Conservation (phyloP, 2,113 vertebrate species). For the Chamaea fasciata region DNA sequence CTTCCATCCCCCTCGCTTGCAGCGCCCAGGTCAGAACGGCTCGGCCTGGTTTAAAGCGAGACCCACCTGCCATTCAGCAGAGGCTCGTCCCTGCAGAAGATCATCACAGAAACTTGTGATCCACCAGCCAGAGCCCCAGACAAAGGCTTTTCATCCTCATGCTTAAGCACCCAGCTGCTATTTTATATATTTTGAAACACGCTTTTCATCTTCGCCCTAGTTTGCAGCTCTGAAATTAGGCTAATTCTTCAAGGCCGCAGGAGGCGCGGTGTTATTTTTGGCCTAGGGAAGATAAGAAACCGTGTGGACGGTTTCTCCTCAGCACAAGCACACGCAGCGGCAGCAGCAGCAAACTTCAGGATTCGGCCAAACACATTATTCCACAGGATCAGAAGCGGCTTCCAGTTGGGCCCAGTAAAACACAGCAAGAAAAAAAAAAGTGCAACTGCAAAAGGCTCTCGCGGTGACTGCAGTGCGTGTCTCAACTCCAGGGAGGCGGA, state of each 20-base stretch:
- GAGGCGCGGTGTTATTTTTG: constrained; percentile 11
- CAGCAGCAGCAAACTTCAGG: not conserved
- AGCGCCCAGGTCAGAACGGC: rapidly evolving
- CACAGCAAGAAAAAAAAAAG: not conserved
- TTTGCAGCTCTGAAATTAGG: not conserved
- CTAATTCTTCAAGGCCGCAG: not conserved
- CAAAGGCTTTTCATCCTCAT: not conserved
- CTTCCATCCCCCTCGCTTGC: not conserved
- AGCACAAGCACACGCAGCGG: not conserved
- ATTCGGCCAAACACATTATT: not conserved
- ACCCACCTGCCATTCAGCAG: not conserved
- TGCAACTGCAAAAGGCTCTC: not conserved
- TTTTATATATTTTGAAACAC: not conserved
- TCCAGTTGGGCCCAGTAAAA: not conserved
- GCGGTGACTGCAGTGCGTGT: rapidly evolving
- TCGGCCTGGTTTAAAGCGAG: rapidly evolving
- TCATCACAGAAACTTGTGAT: not conserved
- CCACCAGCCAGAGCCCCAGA: not conserved
- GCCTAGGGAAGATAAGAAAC: constrained; percentile 5
- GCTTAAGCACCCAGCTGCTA: not conserved
- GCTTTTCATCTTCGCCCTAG: constrained; percentile 3
- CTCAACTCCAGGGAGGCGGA: not conserved
- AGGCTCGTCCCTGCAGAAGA: not conserved
- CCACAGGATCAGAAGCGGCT: not conserved
- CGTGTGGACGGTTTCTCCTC: not conserved